Base-by-base conservation (phyloP, 2,113 vertebrate species). In the Crypturellus undulatus region DNA sequence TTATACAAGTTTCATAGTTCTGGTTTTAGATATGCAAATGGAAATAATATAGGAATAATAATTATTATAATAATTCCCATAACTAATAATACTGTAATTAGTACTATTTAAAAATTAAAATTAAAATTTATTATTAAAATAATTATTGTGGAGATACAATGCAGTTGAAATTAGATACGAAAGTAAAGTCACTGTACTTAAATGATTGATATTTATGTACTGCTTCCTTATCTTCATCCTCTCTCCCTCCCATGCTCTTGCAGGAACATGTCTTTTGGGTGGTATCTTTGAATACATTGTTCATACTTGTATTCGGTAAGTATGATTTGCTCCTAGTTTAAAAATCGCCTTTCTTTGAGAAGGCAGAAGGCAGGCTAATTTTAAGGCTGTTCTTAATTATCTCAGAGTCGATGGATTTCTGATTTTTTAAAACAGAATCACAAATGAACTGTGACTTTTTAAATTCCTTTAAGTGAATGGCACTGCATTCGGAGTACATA, bases 191-290 rank as follows among this genome's bases (percentile, higher is more conserved):
- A 13, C 24, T 58, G 16, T 75, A n/a, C 34, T 91, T 42, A 79
- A 52, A 78, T 43, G 22, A 45, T 36, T 79, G 42, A 63, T n/a
- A 76, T 34, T 92, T 90, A 88, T n/a, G 5, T 83, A 45, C 82
- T 77, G 30, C 96, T 91, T 90, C 59, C 77, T 68, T 80, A 6
- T 63, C 24, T 5, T 90, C 15, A 64, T 69, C 30, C 22, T 87
- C 89, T 83, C 56, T 91, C 51, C 96, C 40, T 76, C 10, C 54
- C 12, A 1, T 70, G 36, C 42, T 62, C 49, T 73, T 2, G 2
- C 93, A 99, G 99, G 99, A 99, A 60, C 99, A 99, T 90, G 99
- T 99, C 81, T 99, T 99, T 97, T 99, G 99, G 99, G 99, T 99
- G 94, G 99, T 99, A 78, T 99, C 99, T 91, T 98, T 99, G 92